phyloP scores from a whole-genome alignment of 2,888 invertebrate species.

The Ormyrus nitidulus region DNA sequence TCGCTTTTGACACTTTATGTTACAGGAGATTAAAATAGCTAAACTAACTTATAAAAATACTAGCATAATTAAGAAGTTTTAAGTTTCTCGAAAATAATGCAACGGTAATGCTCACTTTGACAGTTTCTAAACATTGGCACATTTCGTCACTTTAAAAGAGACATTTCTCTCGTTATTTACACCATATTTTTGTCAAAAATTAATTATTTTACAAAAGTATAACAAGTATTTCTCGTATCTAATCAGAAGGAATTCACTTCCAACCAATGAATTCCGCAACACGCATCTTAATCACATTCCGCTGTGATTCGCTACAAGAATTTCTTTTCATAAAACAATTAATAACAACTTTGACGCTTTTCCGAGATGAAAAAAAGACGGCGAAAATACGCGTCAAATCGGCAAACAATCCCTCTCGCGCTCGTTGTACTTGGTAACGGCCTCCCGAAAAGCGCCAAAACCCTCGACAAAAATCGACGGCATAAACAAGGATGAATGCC shows the following conservation, averaged over 20 bases:
- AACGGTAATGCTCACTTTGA: conserved; percentile 49
- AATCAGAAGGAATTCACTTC: neutral
- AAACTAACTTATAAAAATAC: conserved; percentile 42
- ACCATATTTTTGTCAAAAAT: conserved; percentile 34
- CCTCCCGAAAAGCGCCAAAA: conserved; percentile 4
- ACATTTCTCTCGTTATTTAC: conserved; percentile 39
- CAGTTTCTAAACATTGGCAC: conserved; percentile 50
- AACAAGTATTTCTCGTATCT: neutral
- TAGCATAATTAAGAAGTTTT: conserved; percentile 29
- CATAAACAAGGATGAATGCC: conserved; percentile 25
- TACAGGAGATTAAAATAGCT: conserved; percentile 16
- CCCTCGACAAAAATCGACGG: conserved; percentile 28
- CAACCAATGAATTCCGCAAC: neutral
- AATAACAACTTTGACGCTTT: conserved; percentile 6
- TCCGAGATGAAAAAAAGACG: neutral
- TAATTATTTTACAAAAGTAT: conserved; percentile 24
- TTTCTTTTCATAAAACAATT: conserved; percentile 38
- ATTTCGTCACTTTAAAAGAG: conserved; percentile 38
- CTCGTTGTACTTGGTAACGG: neutral
- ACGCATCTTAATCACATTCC: neutral
- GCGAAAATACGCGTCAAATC: neutral
- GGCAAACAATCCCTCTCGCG: neutral
- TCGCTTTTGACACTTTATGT: conserved; percentile 19
- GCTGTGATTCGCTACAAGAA: conserved; percentile 36
- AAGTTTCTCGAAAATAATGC: conserved; percentile 31